phyloP scores from a whole-genome alignment of 2,113 vertebrate genomes.

The Tympanuchus pallidicinctus region DNA sequence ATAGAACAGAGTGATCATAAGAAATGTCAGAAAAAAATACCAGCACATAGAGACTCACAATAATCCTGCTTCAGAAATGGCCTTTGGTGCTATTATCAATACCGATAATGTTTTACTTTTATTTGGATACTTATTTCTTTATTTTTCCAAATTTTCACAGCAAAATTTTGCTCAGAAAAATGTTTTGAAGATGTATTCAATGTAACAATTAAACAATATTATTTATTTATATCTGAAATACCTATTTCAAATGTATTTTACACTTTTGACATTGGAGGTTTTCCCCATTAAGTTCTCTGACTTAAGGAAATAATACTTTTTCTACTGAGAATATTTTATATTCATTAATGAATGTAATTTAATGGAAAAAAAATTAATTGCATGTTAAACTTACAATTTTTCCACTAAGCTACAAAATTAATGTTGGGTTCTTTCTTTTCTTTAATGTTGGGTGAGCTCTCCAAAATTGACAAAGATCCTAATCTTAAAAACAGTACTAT shows the following conservation, averaged over 20 bases:
- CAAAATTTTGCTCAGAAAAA: not conserved
- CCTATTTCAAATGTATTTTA: not conserved
- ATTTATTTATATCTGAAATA: not conserved
- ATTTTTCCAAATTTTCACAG: not conserved
- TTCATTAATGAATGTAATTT: not conserved
- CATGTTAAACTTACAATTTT: not conserved
- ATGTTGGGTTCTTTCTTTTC: not conserved
- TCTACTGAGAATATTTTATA: not conserved
- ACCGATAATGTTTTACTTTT: not conserved
- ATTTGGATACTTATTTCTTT: conserved; percentile 3
- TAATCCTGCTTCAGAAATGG: not conserved
- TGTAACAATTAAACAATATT: not conserved
- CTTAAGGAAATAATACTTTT: not conserved
- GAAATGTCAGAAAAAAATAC: not conserved
- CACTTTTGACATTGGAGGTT: not conserved
- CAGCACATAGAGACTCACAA: not conserved
- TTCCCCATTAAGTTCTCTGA: not conserved
- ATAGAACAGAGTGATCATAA: not conserved
- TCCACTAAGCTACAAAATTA: not conserved
- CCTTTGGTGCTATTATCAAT: not conserved
- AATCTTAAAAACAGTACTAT: not conserved
- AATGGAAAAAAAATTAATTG: not conserved
- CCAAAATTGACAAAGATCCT: not conserved
- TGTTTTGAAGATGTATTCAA: not conserved
- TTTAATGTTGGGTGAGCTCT: not conserved